Conservation (phyloP, 2,113 vertebrate species). For the Leptocoma aspasia region DNA sequence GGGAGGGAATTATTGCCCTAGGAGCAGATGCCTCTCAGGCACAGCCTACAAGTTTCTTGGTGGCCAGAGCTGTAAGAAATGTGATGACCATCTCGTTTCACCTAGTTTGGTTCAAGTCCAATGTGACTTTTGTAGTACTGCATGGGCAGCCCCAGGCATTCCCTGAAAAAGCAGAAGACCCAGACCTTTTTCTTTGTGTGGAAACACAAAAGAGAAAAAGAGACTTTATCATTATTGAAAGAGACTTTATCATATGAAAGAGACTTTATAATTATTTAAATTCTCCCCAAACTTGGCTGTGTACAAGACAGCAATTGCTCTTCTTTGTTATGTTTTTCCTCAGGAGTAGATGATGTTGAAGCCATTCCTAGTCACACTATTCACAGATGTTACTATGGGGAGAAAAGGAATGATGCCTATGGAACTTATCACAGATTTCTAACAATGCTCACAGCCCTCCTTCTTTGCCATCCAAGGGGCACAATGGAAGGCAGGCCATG, state of each 20-base stretch:
- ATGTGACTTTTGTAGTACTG: not conserved
- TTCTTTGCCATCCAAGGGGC: not conserved
- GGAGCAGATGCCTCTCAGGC: accelerated
- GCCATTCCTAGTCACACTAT: not conserved
- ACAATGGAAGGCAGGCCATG: accelerated
- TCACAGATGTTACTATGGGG: not conserved
- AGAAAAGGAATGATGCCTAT: not conserved
- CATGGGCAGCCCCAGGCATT: not conserved
- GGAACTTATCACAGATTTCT: not conserved
- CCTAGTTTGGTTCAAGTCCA: not conserved
- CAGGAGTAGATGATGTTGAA: not conserved
- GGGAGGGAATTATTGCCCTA: too few species aligned
- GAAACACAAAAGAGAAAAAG: too few species aligned
- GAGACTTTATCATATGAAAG: not conserved
- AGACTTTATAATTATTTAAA: not conserved
- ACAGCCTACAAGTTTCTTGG: not conserved
- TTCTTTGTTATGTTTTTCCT: not conserved
- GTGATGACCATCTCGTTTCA: not conserved
- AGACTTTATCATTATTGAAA: too few species aligned
- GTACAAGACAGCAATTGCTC: not conserved
- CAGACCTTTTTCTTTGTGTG: not conserved
- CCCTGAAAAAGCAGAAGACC: not conserved
- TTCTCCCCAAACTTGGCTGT: not conserved
- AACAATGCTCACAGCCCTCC: not conserved
- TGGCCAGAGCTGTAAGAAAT: not conserved